These are phyloP conservation scores for Protobothrops flavoviridis DNA, from an alignment of 2,113 vertebrate species.

Conservation along the genomic window DNA sequence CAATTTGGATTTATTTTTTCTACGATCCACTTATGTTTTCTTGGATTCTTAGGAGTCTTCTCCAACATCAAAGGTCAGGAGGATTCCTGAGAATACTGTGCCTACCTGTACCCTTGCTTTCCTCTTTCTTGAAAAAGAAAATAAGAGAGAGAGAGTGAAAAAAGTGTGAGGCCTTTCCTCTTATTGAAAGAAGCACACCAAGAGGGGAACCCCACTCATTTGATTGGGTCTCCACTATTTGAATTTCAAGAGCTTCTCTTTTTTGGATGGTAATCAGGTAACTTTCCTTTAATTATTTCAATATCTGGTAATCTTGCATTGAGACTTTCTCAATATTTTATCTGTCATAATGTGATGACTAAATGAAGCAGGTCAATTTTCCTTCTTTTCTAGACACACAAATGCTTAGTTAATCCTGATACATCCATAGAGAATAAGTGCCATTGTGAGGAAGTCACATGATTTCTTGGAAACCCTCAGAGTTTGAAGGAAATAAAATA, in stretches of 20 bases:
- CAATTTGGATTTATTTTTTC: background rate
- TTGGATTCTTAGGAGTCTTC: background rate
- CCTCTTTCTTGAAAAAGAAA: background rate
- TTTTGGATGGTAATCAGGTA: background rate
- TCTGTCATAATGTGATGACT: background rate
- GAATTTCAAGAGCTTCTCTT: background rate
- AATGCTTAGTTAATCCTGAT: background rate
- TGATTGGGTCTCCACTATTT: background rate
- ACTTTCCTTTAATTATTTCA: background rate
- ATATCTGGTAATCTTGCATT: background rate
- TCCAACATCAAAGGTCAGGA: background rate
- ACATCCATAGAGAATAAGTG: background rate
- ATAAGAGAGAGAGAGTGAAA: background rate
- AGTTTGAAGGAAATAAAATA: background rate
- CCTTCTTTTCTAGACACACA: background rate
- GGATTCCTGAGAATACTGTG: background rate
- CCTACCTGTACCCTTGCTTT: background rate
- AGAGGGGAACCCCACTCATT: background rate
- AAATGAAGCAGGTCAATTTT: background rate
- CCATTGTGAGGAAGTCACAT: background rate
- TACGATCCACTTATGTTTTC: background rate
- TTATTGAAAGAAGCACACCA: background rate
- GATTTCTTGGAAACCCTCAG: background rate
- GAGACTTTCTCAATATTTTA: background rate
- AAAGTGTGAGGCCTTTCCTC: background rate